Conservation (phyloP, 1,140 invertebrate species). For the Drosophila saltans region DNA sequence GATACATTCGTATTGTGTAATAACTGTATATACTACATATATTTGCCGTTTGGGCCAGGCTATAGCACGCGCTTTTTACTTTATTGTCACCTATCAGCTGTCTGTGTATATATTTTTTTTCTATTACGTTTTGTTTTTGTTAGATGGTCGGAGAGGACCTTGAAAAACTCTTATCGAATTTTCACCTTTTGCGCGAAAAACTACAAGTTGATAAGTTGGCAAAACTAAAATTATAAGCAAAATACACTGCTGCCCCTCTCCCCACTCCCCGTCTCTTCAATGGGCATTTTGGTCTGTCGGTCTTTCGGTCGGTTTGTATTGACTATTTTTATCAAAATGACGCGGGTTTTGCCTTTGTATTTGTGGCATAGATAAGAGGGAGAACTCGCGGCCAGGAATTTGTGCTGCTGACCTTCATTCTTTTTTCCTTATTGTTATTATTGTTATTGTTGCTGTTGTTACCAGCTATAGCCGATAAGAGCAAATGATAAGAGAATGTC, state of each 20-base stretch:
- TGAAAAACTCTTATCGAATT: slow-evolving; percentile 79
- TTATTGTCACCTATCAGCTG: slow-evolving; percentile 33
- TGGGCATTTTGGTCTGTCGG: not conserved
- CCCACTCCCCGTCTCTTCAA: not conserved
- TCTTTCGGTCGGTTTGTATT: slow-evolving; percentile 1
- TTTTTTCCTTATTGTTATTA: slow-evolving; percentile 8
- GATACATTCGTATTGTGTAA: slow-evolving; percentile 57
- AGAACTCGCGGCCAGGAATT: slow-evolving; percentile 55
- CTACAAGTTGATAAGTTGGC: slow-evolving; percentile 40
- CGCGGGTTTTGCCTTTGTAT: slow-evolving; percentile 30
- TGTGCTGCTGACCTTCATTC: slow-evolving; percentile 80
- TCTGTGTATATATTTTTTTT: not conserved
- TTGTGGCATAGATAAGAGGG: slow-evolving; percentile 51
- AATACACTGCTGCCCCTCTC: not conserved
- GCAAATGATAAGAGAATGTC: slow-evolving; percentile 43
- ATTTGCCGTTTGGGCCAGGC: not conserved
- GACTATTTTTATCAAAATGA: slow-evolving; percentile 56
- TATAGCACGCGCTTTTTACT: slow-evolving; percentile 38
- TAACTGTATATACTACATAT: slow-evolving; percentile 21
- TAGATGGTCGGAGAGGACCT: slow-evolving; percentile 41
- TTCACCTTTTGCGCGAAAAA: slow-evolving; percentile 77
- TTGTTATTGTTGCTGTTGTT: slow-evolving; percentile 51
- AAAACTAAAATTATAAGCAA: slow-evolving; percentile 33
- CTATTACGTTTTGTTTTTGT: not conserved
- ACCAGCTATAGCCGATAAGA: slow-evolving; percentile 58